Conservation (phyloP, 2,888 invertebrate genomes). For the Sinopyrophorus schimmeli region DNA sequence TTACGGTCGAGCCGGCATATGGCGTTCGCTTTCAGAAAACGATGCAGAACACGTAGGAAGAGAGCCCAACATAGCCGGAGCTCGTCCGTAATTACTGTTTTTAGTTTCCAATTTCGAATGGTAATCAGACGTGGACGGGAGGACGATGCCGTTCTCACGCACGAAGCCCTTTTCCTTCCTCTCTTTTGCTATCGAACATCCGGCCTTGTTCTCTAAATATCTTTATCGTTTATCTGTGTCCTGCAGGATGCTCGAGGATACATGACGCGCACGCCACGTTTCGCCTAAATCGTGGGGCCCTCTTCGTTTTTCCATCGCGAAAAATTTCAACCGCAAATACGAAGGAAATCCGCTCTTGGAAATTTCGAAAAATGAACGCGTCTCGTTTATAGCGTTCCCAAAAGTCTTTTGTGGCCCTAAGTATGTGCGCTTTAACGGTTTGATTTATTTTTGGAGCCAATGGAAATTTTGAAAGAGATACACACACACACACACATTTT, state of each 20-base stretch:
- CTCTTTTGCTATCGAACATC: constrained; percentile 39
- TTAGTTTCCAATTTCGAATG: constrained; percentile 47
- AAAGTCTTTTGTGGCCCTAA: too few species aligned
- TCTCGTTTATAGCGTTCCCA: too few species aligned
- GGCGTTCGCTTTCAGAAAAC: constrained; percentile 17
- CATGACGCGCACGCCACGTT: constrained; percentile 20
- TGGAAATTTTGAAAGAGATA: too few species aligned
- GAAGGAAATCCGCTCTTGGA: too few species aligned
- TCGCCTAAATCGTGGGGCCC: constrained; percentile 32
- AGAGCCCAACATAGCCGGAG: constrained; percentile 41
- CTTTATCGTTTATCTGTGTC: constrained; percentile 34
- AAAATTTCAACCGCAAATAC: too few species aligned
- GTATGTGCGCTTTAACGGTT: too few species aligned
- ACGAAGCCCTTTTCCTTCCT: constrained; percentile 36
- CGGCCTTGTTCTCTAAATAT: constrained; percentile 37
- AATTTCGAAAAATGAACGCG: too few species aligned
- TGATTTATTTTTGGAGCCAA: too few species aligned
- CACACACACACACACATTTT: too few species aligned
- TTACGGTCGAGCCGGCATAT: constrained; percentile 19
- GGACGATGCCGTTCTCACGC: constrained; percentile 44
- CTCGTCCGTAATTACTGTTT: constrained; percentile 46
- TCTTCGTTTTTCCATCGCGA: too few species aligned
- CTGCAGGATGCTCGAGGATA: constrained; percentile 25
- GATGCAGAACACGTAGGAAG: constrained; percentile 34
- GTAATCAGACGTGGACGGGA: constrained; percentile 42